Evolutionary conservation across 1,140 invertebrate species (phyloP).

Genomic region (Drosophila sucinea): DNA sequence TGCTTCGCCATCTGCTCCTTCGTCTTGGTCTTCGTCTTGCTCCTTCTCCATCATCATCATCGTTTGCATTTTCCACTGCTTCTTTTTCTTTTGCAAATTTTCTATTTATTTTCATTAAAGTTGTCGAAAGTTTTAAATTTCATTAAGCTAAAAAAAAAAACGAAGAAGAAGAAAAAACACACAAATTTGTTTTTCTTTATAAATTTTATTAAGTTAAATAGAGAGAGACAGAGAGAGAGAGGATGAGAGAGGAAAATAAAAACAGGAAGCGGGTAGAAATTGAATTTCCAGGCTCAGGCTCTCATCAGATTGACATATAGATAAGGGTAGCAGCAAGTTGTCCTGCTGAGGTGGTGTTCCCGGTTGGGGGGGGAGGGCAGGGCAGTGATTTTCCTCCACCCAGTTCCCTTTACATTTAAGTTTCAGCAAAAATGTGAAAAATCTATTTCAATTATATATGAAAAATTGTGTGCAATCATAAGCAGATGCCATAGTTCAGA

Average conservation of each 20-base stretch:
- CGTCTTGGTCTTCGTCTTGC: not conserved
- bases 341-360: not conserved
- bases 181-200: constrained; percentile 42
- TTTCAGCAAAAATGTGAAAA: not conserved
- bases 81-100: constrained; percentile 32
- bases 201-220: constrained; percentile 16
- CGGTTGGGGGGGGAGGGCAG: not conserved
- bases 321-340: constrained; percentile 31
- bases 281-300: constrained; percentile 37
- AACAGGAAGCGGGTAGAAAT: constrained; percentile 35
- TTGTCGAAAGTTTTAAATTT: constrained; percentile 78
- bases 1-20: not conserved
- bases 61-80: not conserved
- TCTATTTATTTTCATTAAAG: constrained; percentile 77
- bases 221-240: not conserved
- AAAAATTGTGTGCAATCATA: not conserved
- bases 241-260: constrained; percentile 9
- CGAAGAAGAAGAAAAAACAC: not conserved
- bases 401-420: not conserved
- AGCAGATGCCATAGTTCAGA: not conserved
- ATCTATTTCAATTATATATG: not conserved
- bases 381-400: not conserved
- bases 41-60: not conserved
- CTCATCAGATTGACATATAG: constrained; percentile 42
- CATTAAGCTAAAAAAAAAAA: constrained; percentile 42